Conservation (phyloP, 2,113 vertebrate genomes). For the Varanus salvator region DNA sequence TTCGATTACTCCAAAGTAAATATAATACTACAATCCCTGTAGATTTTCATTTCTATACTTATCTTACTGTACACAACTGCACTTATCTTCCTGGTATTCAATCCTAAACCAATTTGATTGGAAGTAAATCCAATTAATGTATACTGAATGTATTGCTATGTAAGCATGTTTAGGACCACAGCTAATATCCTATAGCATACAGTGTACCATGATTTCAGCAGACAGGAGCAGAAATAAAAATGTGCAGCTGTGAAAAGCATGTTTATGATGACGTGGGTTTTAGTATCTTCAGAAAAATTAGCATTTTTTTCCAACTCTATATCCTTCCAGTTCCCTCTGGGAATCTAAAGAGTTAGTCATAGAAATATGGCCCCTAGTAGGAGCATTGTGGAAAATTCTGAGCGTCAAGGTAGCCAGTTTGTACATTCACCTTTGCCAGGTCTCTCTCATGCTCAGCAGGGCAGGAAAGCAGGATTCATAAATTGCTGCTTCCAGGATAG, state of each 20-base stretch:
- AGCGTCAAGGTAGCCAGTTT: background rate
- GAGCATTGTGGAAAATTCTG: background rate
- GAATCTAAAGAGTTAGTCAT: background rate
- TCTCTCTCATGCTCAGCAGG: background rate
- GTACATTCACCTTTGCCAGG: background rate
- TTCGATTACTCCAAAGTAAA: background rate
- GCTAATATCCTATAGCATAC: background rate
- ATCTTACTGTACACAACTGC: background rate
- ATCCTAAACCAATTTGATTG: background rate
- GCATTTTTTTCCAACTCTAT: background rate
- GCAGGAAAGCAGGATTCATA: background rate
- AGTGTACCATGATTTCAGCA: background rate
- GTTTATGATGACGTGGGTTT: background rate
- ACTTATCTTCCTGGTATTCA: background rate
- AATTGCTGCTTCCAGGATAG: background rate
- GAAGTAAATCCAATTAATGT: background rate
- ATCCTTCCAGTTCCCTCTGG: background rate
- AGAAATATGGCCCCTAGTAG: background rate
- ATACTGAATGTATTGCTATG: background rate
- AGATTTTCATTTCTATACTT: background rate
- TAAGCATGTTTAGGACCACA: background rate
- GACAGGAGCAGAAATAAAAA: background rate
- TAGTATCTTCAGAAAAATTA: background rate
- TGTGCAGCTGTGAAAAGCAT: background rate
- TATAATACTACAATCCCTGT: background rate